Evolutionary conservation across 2,113 vertebrate genomes (phyloP).

Genomic region (Corynorhinus townsendii): DNA sequence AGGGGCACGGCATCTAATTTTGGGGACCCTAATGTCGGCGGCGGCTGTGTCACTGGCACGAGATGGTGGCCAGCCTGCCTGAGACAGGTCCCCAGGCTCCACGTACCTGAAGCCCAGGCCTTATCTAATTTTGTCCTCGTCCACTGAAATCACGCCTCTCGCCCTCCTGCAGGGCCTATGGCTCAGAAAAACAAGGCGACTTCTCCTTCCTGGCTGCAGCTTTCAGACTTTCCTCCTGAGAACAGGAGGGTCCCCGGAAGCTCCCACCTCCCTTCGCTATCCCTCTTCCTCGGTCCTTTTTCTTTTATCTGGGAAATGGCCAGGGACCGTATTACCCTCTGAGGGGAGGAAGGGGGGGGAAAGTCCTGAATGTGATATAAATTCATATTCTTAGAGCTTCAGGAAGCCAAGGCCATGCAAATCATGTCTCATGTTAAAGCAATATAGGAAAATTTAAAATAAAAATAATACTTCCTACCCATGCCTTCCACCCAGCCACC

Average conservation of each 20-base stretch:
- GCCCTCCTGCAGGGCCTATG: not conserved
- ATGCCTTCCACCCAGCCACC: not conserved
- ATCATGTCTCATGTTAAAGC: constrained; percentile 12
- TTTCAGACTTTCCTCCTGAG: constrained; percentile 26
- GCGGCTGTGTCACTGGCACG: not conserved
- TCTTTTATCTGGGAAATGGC: not conserved
- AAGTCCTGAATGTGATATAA: not conserved
- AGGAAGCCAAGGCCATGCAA: not conserved
- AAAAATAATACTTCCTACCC: constrained; percentile 26
- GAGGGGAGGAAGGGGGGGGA: fast-evolving
- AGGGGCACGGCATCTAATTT: not conserved
- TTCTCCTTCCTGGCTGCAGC: not conserved
- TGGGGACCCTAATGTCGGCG: not conserved
- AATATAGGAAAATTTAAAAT: constrained; percentile 56
- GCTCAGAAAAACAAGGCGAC: not conserved
- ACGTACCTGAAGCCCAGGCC: not conserved
- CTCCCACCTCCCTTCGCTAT: not conserved
- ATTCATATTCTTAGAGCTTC: constrained; percentile 20
- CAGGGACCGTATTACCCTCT: fast-evolving
- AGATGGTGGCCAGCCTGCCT: not conserved
- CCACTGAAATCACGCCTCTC: constrained; percentile 16
- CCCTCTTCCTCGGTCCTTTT: not conserved
- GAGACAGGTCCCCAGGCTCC: not conserved
- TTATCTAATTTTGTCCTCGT: constrained; percentile 54
- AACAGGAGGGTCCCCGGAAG: not conserved